Base-by-base conservation (phyloP, 2,888 invertebrate genomes). In the Tetropium fuscum region DNA sequence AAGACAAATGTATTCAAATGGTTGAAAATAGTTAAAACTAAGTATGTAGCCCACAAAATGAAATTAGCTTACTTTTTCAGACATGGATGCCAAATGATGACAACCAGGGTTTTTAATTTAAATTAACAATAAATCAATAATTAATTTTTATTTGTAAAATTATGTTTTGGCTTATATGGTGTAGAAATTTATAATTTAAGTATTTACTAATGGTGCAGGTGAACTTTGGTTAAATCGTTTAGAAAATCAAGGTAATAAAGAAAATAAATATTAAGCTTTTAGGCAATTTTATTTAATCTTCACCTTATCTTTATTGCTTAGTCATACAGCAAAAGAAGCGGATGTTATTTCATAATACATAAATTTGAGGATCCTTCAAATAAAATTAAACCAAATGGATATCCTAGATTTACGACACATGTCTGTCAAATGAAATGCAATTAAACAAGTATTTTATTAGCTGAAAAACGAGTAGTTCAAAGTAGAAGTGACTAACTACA, bases 71-170 rank as follows among this genome's bases (percentile, higher is more conserved):
- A 36, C 48, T 48, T 48, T 47, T 47, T 48, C 48, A 48, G 48
- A 22, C 48, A 34, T 48, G 48, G 48, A 15, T 48, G 48, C 48
- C 48, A 48, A n/a, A 19, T 13, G 48, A 36, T 36, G 48, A 48
- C 19, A 19, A 11, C 19, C 11, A 36, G 36, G 13, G 3, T 27
- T 15, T 48, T 36, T 20, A 22, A 10, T 43, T 20, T 30, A 19
- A 41, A 48, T 22, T 48, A 20, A 36, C 36, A 18, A 30, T 30
- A 30, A 30, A 30, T 32, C 6, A 32, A 11, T 15, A n/a, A 48
- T 36, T 48, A 34, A 10, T 16, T 47, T 19, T n/a, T 32, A 32
- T 22, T 20, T 18, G 30, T 30, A 19, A 19, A 47, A 30, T 47
- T 48, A n/a, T 34, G 32, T 48, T 48, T 48, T 13, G 34, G 48